Evolutionary conservation across 2,797 vertebrate species (phyloP).

Genomic region (Kryptolebias ocellatus): DNA sequence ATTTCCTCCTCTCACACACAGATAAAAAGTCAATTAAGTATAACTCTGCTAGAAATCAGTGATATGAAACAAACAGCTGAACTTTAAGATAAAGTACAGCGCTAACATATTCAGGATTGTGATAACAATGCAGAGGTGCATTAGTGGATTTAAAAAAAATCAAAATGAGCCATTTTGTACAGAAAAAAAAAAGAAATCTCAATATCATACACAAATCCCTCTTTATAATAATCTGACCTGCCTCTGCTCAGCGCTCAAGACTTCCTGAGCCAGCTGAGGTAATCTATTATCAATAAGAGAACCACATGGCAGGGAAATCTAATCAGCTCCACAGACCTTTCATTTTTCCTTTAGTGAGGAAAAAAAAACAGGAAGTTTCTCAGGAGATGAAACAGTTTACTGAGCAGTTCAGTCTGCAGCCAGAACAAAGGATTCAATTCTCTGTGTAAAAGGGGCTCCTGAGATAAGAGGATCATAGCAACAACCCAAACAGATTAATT

Average conservation of each 20-base stretch:
- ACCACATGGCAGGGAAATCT: slow-evolving; percentile 66
- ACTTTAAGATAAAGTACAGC: no score
- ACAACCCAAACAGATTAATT: neutral
- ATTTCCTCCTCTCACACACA: no score
- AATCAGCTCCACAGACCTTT: slow-evolving; percentile 58
- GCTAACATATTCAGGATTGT: no score
- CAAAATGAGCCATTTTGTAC: slow-evolving; percentile 8
- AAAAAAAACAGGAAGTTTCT: slow-evolving; percentile 62
- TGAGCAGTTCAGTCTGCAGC: slow-evolving; percentile 28
- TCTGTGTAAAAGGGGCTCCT: slow-evolving; percentile 22
- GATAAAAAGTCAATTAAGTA: no score
- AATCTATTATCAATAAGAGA: slow-evolving; percentile 45
- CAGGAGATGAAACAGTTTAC: slow-evolving; percentile 42
- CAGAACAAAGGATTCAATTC: slow-evolving; percentile 40
- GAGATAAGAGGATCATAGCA: neutral
- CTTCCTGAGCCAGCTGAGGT: slow-evolving; percentile 42
- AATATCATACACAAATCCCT: slow-evolving; percentile 10
- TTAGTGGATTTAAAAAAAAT: no score
- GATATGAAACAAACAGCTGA: no score
- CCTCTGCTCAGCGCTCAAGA: slow-evolving; percentile 9
- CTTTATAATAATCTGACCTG: slow-evolving; percentile 26
- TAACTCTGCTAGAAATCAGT: no score
- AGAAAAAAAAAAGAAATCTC: slow-evolving; percentile 7
- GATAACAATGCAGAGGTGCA: no score
- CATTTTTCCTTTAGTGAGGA: slow-evolving; percentile 33